phyloP scores from a whole-genome alignment of 1,140 invertebrate genomes.

The Neodiprion virginianus region DNA sequence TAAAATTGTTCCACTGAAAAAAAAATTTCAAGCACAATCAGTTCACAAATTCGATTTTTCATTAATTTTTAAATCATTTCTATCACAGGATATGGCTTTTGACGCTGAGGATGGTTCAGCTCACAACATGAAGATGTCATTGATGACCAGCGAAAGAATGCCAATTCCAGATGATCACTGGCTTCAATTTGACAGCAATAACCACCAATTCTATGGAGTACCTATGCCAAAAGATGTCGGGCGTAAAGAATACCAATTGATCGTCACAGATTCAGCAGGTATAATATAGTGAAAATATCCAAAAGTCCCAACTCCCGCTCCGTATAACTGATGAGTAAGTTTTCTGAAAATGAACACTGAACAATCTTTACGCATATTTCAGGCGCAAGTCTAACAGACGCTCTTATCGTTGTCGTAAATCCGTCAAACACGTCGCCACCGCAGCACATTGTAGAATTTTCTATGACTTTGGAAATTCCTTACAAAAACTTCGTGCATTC shows the following conservation, averaged over 20 bases:
- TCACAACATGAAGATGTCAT: slow-evolving; percentile 73
- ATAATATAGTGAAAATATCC: not conserved
- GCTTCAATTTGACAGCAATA: slow-evolving; percentile 88
- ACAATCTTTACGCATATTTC: slow-evolving; percentile 17
- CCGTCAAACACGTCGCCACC: slow-evolving; percentile 61
- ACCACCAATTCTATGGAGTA: slow-evolving; percentile 89
- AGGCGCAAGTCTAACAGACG: slow-evolving; percentile 73
- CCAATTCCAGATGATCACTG: slow-evolving; percentile 75
- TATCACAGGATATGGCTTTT: slow-evolving; percentile 82
- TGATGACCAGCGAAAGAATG: slow-evolving; percentile 75
- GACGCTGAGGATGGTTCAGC: slow-evolving; percentile 86
- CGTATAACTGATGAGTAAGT: slow-evolving; percentile 16
- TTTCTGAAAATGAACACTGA: slow-evolving; percentile 13
- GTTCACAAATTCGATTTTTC: not conserved
- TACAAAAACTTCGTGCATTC: slow-evolving; percentile 76
- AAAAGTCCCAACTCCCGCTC: not conserved
- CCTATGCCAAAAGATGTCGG: slow-evolving; percentile 74
- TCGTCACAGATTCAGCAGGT: slow-evolving; percentile 59
- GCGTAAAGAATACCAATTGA: slow-evolving; percentile 78
- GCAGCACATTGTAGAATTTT: slow-evolving; percentile 74
- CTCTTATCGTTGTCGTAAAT: slow-evolving; percentile 78
- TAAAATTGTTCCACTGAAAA: slow-evolving; percentile 15
- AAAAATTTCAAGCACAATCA: not conserved
- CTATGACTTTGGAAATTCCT: slow-evolving; percentile 77
- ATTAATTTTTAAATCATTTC: slow-evolving; percentile 20